Percentiles rank a stretch among this genome's conserved stretches.
Conservation (phyloP, 2,888 invertebrate species). For the Acleris holmiana region DNA sequence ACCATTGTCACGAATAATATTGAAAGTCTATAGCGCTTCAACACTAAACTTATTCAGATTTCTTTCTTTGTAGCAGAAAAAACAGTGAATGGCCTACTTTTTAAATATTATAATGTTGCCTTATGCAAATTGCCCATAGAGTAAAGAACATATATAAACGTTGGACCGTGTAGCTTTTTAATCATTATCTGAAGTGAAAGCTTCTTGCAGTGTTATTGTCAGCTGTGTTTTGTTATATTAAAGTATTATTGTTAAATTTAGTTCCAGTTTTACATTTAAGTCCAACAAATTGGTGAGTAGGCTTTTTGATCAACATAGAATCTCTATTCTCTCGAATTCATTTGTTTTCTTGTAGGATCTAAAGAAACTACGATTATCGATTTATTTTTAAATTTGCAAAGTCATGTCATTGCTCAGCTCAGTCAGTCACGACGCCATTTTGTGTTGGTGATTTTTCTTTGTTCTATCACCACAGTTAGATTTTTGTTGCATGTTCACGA, state of each 20-base stretch:
- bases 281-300: constrained; percentile 13
- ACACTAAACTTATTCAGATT: too few species aligned
- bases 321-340: background rate
- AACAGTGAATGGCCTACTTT: background rate
- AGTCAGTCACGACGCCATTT: constrained; percentile 69
- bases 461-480: constrained; percentile 52
- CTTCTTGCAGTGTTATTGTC: constrained; percentile 8
- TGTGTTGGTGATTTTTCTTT: constrained; percentile 73
- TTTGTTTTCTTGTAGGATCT: background rate
- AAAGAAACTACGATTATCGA: background rate
- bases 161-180: background rate
- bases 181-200: constrained; percentile 3
- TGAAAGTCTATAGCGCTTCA: too few species aligned
- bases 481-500: constrained; percentile 37
- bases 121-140: constrained; percentile 6
- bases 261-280: constrained; percentile 20
- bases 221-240: constrained; percentile 33
- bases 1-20: too few species aligned
- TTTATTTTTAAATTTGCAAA: constrained; percentile 4
- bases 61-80: too few species aligned
- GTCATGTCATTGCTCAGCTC: constrained; percentile 20
- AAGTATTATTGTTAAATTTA: constrained; percentile 12
- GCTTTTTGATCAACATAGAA: background rate
- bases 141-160: constrained; percentile 6
- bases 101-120: constrained; percentile 2